Conservation (phyloP, 2,888 invertebrate genomes). For the Xanthia togata region DNA sequence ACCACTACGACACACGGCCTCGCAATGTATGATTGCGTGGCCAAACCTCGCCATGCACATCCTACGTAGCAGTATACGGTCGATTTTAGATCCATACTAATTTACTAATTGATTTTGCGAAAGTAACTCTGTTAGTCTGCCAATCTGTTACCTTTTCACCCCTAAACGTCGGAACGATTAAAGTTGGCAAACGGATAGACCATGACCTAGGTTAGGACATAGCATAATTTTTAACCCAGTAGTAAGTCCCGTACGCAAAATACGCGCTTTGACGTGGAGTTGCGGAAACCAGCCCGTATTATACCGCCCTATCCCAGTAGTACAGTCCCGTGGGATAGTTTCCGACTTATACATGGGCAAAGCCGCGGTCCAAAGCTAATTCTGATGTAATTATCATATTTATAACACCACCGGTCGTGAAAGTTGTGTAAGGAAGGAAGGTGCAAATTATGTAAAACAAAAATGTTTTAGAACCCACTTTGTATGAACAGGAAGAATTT, state of each 20-base stretch:
- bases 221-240: not conserved
- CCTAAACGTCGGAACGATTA: not conserved
- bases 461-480: slow-evolving; percentile 20
- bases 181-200: not conserved
- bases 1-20: no score
- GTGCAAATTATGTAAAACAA: not conserved
- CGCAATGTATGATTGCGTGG: no score
- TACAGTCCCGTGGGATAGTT: not conserved
- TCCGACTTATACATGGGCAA: not conserved
- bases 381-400: not conserved
- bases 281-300: no score
- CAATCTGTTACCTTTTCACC: not conserved
- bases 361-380: not conserved
- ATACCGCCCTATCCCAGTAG: no score
- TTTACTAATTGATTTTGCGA: no score
- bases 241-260: no score
- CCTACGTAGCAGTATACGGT: no score
- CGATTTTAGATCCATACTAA: no score
- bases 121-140: no score
- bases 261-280: no score
- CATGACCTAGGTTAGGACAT: not conserved
- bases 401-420: not conserved
- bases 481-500: slow-evolving; percentile 32
- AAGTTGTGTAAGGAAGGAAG: not conserved
- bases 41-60: no score